phyloP scores from a whole-genome alignment of 1,140 invertebrate genomes.

The Drosophila nebulosa region DNA sequence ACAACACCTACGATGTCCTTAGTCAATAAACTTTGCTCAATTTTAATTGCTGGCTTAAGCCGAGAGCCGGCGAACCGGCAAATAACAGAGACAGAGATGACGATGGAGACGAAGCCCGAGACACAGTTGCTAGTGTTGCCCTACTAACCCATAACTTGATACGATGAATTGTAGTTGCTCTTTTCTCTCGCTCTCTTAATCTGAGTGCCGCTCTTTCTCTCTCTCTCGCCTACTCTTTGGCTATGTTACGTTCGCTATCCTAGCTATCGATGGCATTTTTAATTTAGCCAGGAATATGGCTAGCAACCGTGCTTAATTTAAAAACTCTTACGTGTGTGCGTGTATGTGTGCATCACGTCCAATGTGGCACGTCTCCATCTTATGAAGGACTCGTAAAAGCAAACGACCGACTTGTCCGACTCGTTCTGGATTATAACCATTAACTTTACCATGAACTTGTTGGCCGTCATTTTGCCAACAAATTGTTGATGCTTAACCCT shows the following conservation, averaged over 20 bases:
- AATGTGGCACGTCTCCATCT: slow-evolving; percentile 60
- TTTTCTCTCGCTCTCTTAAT: slow-evolving; percentile 2
- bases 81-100: not conserved
- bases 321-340: slow-evolving; percentile 25
- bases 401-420: slow-evolving; percentile 61
- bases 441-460: slow-evolving; percentile 56
- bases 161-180: not conserved
- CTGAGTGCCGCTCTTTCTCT: not conserved
- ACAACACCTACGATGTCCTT: slow-evolving; percentile 1
- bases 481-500: slow-evolving; percentile 69
- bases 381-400: slow-evolving; percentile 77
- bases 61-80: not conserved
- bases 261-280: slow-evolving; percentile 49
- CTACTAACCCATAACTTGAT: slow-evolving; percentile 55
- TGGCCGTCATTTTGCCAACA: slow-evolving; percentile 75
- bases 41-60: slow-evolving; percentile 70
- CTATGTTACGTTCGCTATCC: not conserved
- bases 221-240: not conserved
- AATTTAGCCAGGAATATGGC: slow-evolving; percentile 66
- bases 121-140: slow-evolving; percentile 21
- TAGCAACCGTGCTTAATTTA: slow-evolving; percentile 56
- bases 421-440: slow-evolving; percentile 71
- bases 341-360: slow-evolving; percentile 48
- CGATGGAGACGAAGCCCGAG: not conserved
- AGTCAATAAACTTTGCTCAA: slow-evolving; percentile 51